Base-by-base conservation (phyloP, 2,888 invertebrate species). In the Synanthedon myopaeformis region DNA sequence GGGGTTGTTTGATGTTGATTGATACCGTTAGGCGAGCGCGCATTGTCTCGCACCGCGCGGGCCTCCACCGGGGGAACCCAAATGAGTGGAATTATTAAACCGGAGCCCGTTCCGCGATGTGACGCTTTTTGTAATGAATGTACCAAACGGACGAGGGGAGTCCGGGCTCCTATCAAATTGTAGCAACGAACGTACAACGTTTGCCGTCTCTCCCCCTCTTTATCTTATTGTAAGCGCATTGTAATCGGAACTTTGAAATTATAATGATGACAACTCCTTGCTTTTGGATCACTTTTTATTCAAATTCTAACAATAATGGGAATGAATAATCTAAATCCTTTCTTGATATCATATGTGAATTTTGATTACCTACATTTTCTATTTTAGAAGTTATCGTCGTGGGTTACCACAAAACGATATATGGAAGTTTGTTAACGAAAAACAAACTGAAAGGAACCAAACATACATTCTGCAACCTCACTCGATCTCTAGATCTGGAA, bases 41-140 rank as follows among this genome's bases (percentile, higher is more conserved):
- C 76, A 84, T 85, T 85, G 86, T 84, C 79, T 82, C 73, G 79
- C 70, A 41, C 51, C 61, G 62, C 57, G 64, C 63, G 35, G 35
- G 35, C 35, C 35, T 35, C 35, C 67, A 65, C 64, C 76, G 74
- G 76, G 84, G 85, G 81, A 70, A 69, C 76, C 73, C 80, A 77
- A 83, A 82, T 81, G 84, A 85, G 82, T 79, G 77, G 80, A 85
- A 86, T 87, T 86, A 86, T 85, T 83, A 81, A 85, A 82, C 76
- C 76, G 69, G 78, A 74, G 72, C 76, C 73, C 75, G 74, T 73
- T 68, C 70, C 66, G 70, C 80, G 74, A 79, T 80, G 82, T 80
- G 84, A 82, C 82, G 83, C 79, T 83, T 84, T 85, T 84, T 79
- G 82, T 83, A 82, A 85, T 83, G 82, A 84, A 80, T 74, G 79